Conservation (phyloP, 2,113 vertebrate genomes). For the Nothocercus julius region DNA sequence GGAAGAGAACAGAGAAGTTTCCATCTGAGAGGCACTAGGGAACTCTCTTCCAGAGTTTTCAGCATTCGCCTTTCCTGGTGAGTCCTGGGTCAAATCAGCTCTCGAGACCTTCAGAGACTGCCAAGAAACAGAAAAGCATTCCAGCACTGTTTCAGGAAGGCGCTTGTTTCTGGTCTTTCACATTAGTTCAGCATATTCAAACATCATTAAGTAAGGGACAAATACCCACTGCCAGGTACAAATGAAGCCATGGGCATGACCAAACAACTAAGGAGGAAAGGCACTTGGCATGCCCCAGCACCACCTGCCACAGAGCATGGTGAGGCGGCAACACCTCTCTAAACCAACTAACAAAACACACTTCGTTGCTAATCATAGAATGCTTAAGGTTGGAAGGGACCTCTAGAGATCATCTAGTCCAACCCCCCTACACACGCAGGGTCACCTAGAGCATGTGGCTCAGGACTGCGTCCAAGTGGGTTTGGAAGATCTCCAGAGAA, state of each 20-base stretch:
- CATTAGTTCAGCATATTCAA: background rate
- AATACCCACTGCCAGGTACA: background rate
- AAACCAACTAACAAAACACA: background rate
- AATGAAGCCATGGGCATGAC: background rate
- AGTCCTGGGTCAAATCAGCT: background rate
- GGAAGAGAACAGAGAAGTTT: background rate
- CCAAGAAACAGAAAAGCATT: background rate
- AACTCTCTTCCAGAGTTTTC: background rate
- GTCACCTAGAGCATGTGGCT: too few species aligned
- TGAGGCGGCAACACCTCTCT: background rate
- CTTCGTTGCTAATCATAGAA: too few species aligned
- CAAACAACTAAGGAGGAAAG: background rate
- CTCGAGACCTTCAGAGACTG: background rate
- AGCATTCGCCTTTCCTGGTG: background rate
- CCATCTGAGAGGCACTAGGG: background rate
- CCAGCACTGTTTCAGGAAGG: background rate
- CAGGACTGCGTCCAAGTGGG: too few species aligned
- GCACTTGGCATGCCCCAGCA: background rate
- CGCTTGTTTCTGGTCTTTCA: background rate
- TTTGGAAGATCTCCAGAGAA: too few species aligned
- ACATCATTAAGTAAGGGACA: background rate
- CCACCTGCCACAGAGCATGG: fast-evolving
- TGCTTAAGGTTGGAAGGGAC: too few species aligned
- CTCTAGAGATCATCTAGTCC: too few species aligned
- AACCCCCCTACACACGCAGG: too few species aligned